Evolutionary conservation across 2,113 vertebrate species (phyloP), one percentile per base, ranked within the genome.

Genomic region (Syngnathus typhle): DNA sequence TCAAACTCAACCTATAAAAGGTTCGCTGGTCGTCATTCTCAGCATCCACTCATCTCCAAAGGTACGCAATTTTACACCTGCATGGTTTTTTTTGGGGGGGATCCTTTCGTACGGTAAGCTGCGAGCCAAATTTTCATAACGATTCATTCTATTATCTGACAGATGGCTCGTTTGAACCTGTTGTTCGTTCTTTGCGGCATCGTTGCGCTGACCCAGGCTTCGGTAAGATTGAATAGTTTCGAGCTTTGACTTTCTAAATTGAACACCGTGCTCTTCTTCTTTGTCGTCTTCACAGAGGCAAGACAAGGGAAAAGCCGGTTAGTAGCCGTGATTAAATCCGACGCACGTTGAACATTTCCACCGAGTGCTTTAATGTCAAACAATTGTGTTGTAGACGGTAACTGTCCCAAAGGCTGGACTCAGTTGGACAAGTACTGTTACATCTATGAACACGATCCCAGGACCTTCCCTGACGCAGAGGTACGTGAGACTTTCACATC

Each of bases 281-380:
- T 23, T 12, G 5, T 60, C 18, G 9, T n/a, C 7, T 38, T 60
- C 16, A 10, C 18, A 60, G 58, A 10, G 27, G 1, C 6, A 1
- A 0, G 9, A 2, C 1, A 6, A 3, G 1, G 1, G 2, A 7
- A 1, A 5, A 55, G 13, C 3, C 2, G 0, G 55, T 58, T 36
- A 2, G 23, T 36, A 36, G 55, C 55, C 36, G 32, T 32, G 32
- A 16, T 36, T 13, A 36, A 36, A 7, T 58, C 6, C 6, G 13
- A 16, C 27, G 7, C 15, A 16, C 11, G 16, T 58, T 16, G 16
- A 36, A 58, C 27, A 7, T 36, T 5, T 15, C 15, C 2, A 36
- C 55, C 18, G 27, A 58, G 7, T 8, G 7, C 12, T 39, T 39
- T 60, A 0, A 41, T 61, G 27, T 11, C 5, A 1, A 41, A 43